Evolutionary conservation across 2,113 vertebrate genomes (phyloP), one percentile per base, ranked within the genome.

Genomic region (Saccopteryx bilineata): DNA sequence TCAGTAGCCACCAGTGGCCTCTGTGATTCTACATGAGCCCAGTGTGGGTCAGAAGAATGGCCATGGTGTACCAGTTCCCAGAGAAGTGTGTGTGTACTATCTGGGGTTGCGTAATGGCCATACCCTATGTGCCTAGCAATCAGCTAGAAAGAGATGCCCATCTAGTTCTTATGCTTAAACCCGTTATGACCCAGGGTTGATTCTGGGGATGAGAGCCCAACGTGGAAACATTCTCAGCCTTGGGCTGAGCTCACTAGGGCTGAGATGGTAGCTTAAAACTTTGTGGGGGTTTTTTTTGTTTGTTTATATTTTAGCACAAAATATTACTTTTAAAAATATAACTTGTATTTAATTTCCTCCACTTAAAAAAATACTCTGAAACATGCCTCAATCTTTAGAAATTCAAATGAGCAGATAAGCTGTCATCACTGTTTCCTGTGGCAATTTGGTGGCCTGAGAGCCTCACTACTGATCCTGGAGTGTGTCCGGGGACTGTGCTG

Each of bases 91-190:
- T 1, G 6, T 23, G 33, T 3, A 1, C 28, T 14, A 1, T 31
- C 31, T n/a, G 72, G 5, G 17, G 18, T 71, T 5, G 0, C 18
- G 0, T 54, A n/a, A 7, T 4, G 1, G 1, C 21, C 0, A 31
- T 13, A 26, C 46, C 33, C 61, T 63, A 0, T 5, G 14, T 10
- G 23, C 65, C 13, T 39, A 39, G 39, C 39, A 39, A 39, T 39
- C 39, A 39, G 39, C 82, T 69, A 3, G 1, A 24, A 48, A 52
- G 54, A 63, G 33, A 1, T 0, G 5, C 0, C 14, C 1, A 0
- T 2, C 2, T 1, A 0, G 48, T 6, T 39, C 72, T n/a, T 5
- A 31, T 8, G 7, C 78, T 12, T 48, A 71, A 2, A 28, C n/a
- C 54, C 4, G 0, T 12, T 28, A 19, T 33, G 26, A 52, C 2